These are phyloP conservation scores for Camelus bactrianus DNA, from an alignment of 2,113 vertebrate genomes.

Conservation along the genomic window DNA sequence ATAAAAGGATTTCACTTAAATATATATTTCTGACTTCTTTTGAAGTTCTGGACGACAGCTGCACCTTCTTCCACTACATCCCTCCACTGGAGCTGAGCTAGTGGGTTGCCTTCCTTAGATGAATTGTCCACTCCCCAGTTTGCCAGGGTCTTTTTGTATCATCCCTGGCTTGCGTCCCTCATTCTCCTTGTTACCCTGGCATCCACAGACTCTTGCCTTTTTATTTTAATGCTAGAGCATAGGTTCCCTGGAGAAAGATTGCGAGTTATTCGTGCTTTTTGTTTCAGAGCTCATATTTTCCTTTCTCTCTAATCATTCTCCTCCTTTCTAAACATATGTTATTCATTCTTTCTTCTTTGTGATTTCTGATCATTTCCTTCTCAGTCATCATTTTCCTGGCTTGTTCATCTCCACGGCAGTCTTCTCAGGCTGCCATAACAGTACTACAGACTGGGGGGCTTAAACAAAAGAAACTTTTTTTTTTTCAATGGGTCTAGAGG, in stretches of 20 bases:
- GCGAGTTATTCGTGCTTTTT: not conserved
- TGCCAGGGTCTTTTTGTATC: not conserved
- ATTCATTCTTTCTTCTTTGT: not conserved
- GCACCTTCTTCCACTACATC: not conserved
- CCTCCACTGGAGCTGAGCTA: not conserved
- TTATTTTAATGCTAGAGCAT: not conserved
- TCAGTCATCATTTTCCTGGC: not conserved
- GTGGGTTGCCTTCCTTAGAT: not conserved
- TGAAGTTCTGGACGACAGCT: not conserved
- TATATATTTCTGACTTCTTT: not conserved
- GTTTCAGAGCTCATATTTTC: not conserved
- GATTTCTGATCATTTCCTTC: conserved; percentile 13
- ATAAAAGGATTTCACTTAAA: not conserved
- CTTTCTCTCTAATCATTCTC: not conserved
- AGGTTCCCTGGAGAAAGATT: not conserved
- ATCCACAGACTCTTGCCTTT: not conserved
- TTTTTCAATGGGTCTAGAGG: not conserved
- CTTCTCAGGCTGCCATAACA: not conserved
- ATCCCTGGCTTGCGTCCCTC: not conserved
- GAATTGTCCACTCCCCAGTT: not conserved
- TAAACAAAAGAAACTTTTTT: not conserved
- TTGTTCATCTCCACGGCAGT: not conserved
- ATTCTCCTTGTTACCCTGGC: not conserved
- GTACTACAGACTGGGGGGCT: not conserved
- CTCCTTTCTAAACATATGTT: not conserved